Conservation (phyloP, 2,888 invertebrate species). For the Dasypolia templi region DNA sequence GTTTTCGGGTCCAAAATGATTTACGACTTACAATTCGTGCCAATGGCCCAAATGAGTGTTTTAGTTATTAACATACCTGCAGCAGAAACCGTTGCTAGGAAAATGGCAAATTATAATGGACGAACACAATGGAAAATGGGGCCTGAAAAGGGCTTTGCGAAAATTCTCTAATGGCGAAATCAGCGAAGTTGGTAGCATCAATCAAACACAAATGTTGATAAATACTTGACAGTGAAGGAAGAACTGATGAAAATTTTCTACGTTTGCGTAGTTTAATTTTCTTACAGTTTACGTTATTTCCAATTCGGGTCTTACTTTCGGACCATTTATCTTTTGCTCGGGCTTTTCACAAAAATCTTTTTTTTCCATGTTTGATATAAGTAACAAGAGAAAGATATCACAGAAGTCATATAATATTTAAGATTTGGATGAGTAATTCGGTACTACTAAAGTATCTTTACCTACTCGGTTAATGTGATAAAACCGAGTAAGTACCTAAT, state of each 20-base stretch:
- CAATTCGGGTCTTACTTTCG: conserved; percentile 24
- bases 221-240: conserved; percentile 43
- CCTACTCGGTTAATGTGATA: not conserved
- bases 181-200: conserved; percentile 43
- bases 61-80: conserved; percentile 38
- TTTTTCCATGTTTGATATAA: not conserved
- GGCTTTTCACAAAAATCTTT: not conserved
- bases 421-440: not conserved
- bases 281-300: conserved; percentile 22
- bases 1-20: conserved; percentile 46
- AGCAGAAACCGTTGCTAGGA: conserved; percentile 35
- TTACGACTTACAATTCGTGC: conserved; percentile 42
- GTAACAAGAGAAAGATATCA: not conserved
- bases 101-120: conserved; percentile 38
- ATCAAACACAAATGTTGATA: conserved; percentile 49
- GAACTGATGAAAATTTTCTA: conserved; percentile 29
- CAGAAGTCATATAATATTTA: conserved; percentile 34
- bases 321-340: conserved; percentile 24
- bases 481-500: conserved; percentile 2
- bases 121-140: conserved; percentile 40
- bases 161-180: conserved; percentile 28
- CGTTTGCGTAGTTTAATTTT: too few species aligned
- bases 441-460: not conserved
- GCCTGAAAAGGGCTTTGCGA: conserved; percentile 24
- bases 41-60: conserved; percentile 45